phyloP scores from a whole-genome alignment of 2,888 invertebrate genomes.

The Isoperla grammatica region DNA sequence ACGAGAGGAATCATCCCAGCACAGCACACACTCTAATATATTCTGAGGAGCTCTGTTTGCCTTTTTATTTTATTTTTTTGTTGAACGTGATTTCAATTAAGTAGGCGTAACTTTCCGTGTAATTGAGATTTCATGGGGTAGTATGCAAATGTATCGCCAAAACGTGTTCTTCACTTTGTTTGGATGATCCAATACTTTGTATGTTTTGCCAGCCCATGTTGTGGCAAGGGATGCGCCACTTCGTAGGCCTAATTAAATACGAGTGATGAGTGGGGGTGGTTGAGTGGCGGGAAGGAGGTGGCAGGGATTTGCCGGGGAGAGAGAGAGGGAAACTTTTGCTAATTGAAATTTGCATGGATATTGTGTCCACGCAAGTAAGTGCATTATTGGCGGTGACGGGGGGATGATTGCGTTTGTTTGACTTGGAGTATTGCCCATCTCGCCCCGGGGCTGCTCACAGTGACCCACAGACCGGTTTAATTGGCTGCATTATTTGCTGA shows the following conservation, averaged over 20 bases:
- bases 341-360: constrained; percentile 27
- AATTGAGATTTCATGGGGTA: constrained; percentile 22
- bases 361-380: constrained; percentile 12
- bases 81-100: constrained; percentile 10
- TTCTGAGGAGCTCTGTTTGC: too few relatives aligned
- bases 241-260: constrained; percentile 20
- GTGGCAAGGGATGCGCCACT: constrained; percentile 7
- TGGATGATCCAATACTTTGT: constrained; percentile 10
- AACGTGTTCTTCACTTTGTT: constrained; percentile 12
- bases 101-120: constrained; percentile 11
- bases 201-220: background rate
- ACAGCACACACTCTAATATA: too few relatives aligned
- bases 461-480: constrained; percentile 1
- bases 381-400: constrained; percentile 7
- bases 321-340: constrained; percentile 17
- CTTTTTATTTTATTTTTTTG: too few relatives aligned
- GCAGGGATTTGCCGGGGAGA: background rate
- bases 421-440: background rate
- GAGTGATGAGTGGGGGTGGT: constrained; percentile 7
- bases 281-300: constrained; percentile 5
- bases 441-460: background rate
- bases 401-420: constrained; percentile 14
- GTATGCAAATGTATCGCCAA: constrained; percentile 21
- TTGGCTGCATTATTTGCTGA: too few relatives aligned
- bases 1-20: background rate